phyloP scores from a whole-genome alignment of 2,888 invertebrate genomes.

The Habroteleia sp. region DNA sequence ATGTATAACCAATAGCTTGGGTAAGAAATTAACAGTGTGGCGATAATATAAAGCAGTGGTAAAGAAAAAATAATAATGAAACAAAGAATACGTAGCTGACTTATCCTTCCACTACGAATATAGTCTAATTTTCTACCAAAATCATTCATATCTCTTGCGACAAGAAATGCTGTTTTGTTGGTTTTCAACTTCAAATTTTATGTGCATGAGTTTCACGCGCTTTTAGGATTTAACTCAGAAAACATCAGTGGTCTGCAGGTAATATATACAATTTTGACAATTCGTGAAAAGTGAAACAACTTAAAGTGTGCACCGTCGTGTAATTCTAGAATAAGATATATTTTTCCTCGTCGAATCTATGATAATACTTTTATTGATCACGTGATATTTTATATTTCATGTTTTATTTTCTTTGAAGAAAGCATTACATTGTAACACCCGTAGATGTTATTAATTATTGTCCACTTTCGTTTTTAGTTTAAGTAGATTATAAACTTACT shows the following conservation, averaged over 20 bases:
- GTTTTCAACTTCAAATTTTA: slow-evolving; percentile 53
- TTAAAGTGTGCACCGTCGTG: slow-evolving; percentile 52
- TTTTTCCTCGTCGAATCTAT: slow-evolving; percentile 52
- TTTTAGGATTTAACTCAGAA: slow-evolving; percentile 38
- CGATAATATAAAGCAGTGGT: slow-evolving; percentile 33
- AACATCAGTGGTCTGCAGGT: slow-evolving; percentile 17
- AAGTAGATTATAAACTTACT: slow-evolving; percentile 58
- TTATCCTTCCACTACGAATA: slow-evolving; percentile 70
- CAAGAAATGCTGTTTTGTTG: slow-evolving; percentile 50
- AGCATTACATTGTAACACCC: slow-evolving; percentile 55
- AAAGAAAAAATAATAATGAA: slow-evolving; percentile 33
- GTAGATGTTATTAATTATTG: slow-evolving; percentile 61
- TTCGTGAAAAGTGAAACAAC: slow-evolving; percentile 9
- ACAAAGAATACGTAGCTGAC: slow-evolving; percentile 48
- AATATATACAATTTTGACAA: slow-evolving; percentile 7
- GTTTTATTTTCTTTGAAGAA: slow-evolving; percentile 41
- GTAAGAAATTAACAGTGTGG: slow-evolving; percentile 45
- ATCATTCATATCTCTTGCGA: slow-evolving; percentile 61
- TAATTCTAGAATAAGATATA: slow-evolving; percentile 59
- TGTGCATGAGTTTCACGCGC: slow-evolving; percentile 48
- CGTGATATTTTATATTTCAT: slow-evolving; percentile 60
- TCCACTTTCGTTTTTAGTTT: slow-evolving; percentile 61
- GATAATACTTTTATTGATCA: slow-evolving; percentile 55
- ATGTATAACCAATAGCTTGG: slow-evolving; percentile 61
- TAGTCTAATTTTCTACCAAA: slow-evolving; percentile 66